Evolutionary conservation across 2,113 vertebrate species (phyloP), one percentile per base, ranked within the genome.

Genomic region (Cryptomyrus ogoouensis): DNA sequence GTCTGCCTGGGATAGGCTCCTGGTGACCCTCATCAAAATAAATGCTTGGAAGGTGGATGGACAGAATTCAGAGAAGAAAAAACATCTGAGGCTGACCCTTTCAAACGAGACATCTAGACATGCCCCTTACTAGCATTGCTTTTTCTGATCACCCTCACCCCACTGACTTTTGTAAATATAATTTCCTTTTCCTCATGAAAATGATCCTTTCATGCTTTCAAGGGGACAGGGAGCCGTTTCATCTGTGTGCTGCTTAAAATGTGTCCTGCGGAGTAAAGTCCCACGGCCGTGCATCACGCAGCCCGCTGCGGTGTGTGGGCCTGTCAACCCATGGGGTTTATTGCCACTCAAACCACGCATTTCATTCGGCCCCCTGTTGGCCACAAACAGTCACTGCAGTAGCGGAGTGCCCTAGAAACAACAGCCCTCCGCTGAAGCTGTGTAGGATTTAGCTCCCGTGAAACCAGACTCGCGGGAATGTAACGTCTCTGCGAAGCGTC

Each of bases 391-490:
- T 13, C 62, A 70, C n/a, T 70, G 62, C 62, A 31, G n/a, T 31
- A 13, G 62, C 10, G 1, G n/a, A 31, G 53, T 31, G n/a, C 62
- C 27, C 62, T 6, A 13, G 62, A 31, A 31, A 31, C 8, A 27
- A 66, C n/a, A 13, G 12, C 27, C 62, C 62, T 31, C n/a, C n/a
- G 0, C 62, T 2, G n/a, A 66, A 27, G n/a, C n/a, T 10, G 58
- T 89, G 70, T 80, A 88, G 91, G 83, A 91, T 88, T 89, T 50
- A 88, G 70, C 49, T 27, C 52, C 12, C 24, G 89, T 77, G 89
- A 74, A 80, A 42, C 42, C 83, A 5, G 49, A 24, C 87, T 6
- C n/a, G 13, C 21, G 85, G 90, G 89, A 91, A 66, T 31, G 47
- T 27, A 74, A 58, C 35, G 47, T 62, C 80, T 88, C 88, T 89